Percentiles rank a stretch among this genome's conserved stretches.
These are phyloP conservation scores for Arctopsyche grandis DNA, from an alignment of 1,140 invertebrate species.

Conservation along the genomic window DNA sequence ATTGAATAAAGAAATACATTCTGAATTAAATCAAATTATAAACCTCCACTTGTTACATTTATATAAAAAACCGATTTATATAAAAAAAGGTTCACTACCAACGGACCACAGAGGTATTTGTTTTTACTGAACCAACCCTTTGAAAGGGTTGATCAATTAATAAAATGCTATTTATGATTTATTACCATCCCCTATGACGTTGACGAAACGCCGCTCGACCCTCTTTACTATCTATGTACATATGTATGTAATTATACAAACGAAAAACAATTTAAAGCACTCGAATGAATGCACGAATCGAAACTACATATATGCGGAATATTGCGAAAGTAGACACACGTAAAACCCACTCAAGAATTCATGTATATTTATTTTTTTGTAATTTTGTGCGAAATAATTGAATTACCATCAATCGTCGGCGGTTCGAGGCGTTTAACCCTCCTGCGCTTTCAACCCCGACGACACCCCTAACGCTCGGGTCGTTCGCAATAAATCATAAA, in stretches of 20 bases:
- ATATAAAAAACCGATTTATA: background rate
- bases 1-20: no score
- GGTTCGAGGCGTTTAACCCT: constrained; percentile 38
- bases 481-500: constrained; percentile 52
- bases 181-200: constrained; percentile 40
- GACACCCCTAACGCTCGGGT: constrained; percentile 21
- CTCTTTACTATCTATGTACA: background rate
- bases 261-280: background rate
- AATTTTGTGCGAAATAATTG: constrained; percentile 5
- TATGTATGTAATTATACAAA: background rate
- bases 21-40: no score
- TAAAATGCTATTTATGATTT: constrained; percentile 54
- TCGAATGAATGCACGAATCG: background rate
- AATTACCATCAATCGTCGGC: background rate
- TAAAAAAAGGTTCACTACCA: background rate
- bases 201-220: constrained; percentile 22
- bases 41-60: no score
- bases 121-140: constrained; percentile 44
- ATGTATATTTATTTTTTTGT: background rate
- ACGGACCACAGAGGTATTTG: background rate
- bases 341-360: no score
- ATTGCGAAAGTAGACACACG: background rate
- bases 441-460: constrained; percentile 1
- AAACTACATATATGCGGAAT: background rate
- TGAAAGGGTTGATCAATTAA: constrained; percentile 51